phyloP scores from a whole-genome alignment of 2,797 vertebrate genomes.

The Hoplostethus mediterraneus region DNA sequence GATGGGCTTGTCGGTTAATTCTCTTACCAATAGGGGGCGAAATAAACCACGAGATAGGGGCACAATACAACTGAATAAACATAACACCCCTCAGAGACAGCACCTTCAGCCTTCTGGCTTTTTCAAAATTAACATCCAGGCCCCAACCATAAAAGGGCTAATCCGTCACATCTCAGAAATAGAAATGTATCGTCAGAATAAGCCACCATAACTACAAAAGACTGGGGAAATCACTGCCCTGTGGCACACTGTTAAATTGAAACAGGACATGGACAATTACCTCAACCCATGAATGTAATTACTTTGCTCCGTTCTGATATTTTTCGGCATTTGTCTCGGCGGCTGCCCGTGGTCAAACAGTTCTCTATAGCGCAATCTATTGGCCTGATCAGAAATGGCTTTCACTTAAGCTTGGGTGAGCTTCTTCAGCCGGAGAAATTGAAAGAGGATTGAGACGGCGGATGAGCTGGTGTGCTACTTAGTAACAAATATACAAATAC shows the following conservation, averaged over 20 bases:
- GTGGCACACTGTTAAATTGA: conserved; percentile 43
- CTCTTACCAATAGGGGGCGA: conserved; percentile 72
- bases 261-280: conserved; percentile 69
- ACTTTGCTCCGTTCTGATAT: conserved; percentile 53
- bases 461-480: not conserved
- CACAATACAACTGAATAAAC: not conserved
- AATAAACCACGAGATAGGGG: conserved; percentile 30
- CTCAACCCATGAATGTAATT: conserved; percentile 59
- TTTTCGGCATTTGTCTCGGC: not conserved
- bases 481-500: too few species aligned
- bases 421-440: conserved; percentile 22
- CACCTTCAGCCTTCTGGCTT: not conserved
- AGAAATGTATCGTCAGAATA: conserved; percentile 39
- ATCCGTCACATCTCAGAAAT: conserved; percentile 36
- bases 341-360: conserved; percentile 20
- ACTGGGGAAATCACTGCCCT: conserved; percentile 21
- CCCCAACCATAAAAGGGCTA: conserved; percentile 23
- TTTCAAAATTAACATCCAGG: conserved; percentile 27
- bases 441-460: conserved; percentile 19
- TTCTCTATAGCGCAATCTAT: conserved; percentile 16
- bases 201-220: conserved; percentile 21
- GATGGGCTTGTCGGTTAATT: conserved; percentile 12
- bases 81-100: conserved; percentile 3
- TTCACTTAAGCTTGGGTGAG: conserved; percentile 10
- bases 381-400: not conserved